Base-by-base conservation (phyloP, 2,888 invertebrate species). In the Augochlorella aurata region DNA sequence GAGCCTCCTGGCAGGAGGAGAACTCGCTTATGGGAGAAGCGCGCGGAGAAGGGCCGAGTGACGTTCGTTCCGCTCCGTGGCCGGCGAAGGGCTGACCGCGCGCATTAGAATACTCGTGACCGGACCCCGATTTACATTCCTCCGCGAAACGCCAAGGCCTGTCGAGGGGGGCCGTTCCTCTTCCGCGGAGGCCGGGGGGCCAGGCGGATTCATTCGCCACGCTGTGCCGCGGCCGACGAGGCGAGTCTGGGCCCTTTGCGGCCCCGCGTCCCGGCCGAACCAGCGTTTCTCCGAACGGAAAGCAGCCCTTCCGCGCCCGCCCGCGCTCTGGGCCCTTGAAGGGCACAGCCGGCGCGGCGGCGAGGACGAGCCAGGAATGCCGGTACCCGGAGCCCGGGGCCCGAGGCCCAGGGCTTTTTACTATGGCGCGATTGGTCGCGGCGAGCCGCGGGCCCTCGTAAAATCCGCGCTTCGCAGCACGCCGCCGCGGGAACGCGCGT, bases 61-160 rank as follows among this genome's bases (percentile, higher is more conserved):
- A 86, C 85, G 76, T 82, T 82, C 75, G 74, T 70, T 71, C 80
- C 47, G 74, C 80, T 71, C 75, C 72, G 82, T 77, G 47, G 18
- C 66, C 69, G 45, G 69, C 75, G 69, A 86, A 84, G 76, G 85
- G 83, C 83, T 79, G 71, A 81, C 85, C 77, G 83, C 81, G 85
- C 81, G 79, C 88, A 87, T 89, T 89, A 88, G 89, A 89, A 89
- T 89, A 88, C 88, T 89, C 88, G 89, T 89, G 88, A 89, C 88
- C 89, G 50, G 89, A 84, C 88, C 74, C 77, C 83, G 85, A 86
- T 89, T 87, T 89, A 86, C 89, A 87, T 85, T 86, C 84, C 86
- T 82, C 72, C 77, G 77, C 71, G 80, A 81, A 86, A 75, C 61
- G 61, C 84, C 87, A 88, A 87, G 85, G 85, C 73, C 85, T 74